Evolutionary conservation across 2,113 vertebrate species (phyloP), one percentile per base, ranked within the genome.

Genomic region (Cyanocitta stelleri): DNA sequence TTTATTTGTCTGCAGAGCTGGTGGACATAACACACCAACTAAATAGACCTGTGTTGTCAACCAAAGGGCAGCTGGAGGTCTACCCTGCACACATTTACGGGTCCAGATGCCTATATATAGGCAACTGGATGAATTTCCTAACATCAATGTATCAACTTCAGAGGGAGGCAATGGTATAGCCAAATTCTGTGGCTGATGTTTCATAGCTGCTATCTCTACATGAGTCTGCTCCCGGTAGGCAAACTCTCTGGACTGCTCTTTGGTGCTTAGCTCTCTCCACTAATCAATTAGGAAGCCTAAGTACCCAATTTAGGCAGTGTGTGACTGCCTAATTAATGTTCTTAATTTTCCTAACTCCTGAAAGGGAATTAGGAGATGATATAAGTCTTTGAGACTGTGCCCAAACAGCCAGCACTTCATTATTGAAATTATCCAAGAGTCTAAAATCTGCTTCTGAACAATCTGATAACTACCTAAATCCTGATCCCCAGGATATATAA

Each of bases 271-370:
- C 15, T 95, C 43, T 78, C 63, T 80, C 21, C 43, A 59, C 59
- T 86, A 90, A 92, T 84, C 86, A 86, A 92, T 92, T 86, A 92
- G 32, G 61, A 90, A 89, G 33, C 68, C 64, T 84, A 92, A 90
- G 68, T 33, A 90, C 22, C 79, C 76, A 67, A 74, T 77, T 93
- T 90, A 88, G 76, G 63, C 79, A 95, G 72, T 13, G 43, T 74
- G 32, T 92, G 90, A 89, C 58, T 82, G 72, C 33, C 33, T 89
- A 89, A 93, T 81, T 87, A 78, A 89, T 90, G 79, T 55, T 71
- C 86, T 84, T 96, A 94, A 88, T 95, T 86, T 92, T 89, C 59
- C 26, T 74, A 43, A 63, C 43, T 90, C 48, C 61, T 78, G 35
- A 90, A 90, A 93, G 51, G 27, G 73, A 90, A 67, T 96, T 90